Percentiles rank a stretch among this genome's conserved stretches.
Conservation (phyloP, 2,888 invertebrate species). For the Chalcosyrphus nemorum region DNA sequence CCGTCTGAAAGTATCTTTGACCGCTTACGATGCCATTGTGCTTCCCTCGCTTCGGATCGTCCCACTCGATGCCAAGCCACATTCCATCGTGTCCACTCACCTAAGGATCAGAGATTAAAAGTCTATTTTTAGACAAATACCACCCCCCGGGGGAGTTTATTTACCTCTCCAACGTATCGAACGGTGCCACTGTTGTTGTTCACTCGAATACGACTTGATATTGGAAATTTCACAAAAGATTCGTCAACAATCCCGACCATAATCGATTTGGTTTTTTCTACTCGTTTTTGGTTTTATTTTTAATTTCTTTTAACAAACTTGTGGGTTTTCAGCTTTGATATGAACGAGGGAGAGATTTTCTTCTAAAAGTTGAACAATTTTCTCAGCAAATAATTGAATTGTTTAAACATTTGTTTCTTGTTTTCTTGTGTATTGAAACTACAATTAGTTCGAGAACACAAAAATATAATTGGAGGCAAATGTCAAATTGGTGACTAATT, state of each 20-base stretch:
- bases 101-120: conserved; percentile 57
- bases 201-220: conserved; percentile 80
- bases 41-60: conserved; percentile 93
- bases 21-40: conserved; percentile 94
- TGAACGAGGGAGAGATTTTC: background rate
- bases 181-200: conserved; percentile 84
- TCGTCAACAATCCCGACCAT: conserved; percentile 82
- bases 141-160: background rate
- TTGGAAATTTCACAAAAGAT: conserved; percentile 79
- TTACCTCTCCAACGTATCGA: conserved; percentile 88
- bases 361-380: conserved; percentile 14
- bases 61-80: conserved; percentile 99
- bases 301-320: background rate
- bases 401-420: conserved; percentile 61
- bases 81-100: conserved; percentile 87
- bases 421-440: conserved; percentile 20
- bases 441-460: conserved; percentile 34
- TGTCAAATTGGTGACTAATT: conserved; percentile 62
- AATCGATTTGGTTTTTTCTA: conserved; percentile 53
- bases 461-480: conserved; percentile 51
- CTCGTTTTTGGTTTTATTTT: background rate
- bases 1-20: conserved; percentile 90
- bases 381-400: conserved; percentile 33
- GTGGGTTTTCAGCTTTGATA: conserved; percentile 5
- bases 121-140: conserved; percentile 76